Evolutionary conservation across 2,888 invertebrate species (phyloP).

Genomic region (Vanessa cardui): DNA sequence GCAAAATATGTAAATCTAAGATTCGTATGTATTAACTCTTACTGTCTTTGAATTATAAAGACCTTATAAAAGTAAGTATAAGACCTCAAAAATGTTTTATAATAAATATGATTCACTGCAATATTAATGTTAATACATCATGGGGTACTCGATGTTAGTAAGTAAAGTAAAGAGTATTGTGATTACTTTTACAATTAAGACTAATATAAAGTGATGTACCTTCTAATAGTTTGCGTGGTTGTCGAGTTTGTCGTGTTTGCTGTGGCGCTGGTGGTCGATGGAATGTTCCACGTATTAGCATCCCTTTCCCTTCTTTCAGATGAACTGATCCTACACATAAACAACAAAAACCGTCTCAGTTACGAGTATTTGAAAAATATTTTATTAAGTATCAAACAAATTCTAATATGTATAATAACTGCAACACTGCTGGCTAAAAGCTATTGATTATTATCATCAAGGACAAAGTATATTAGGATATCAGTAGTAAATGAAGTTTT

Average conservation of each 20-base stretch:
- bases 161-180: background rate
- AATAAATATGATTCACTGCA: no score
- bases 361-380: background rate
- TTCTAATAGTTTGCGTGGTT: slow-evolving; percentile 38
- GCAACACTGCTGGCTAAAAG: slow-evolving; percentile 2
- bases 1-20: no score
- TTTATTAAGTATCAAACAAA: background rate
- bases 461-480: slow-evolving; percentile 9
- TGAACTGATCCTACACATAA: slow-evolving; percentile 55
- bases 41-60: no score
- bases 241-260: slow-evolving; percentile 47
- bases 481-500: slow-evolving; percentile 17
- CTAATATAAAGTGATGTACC: slow-evolving; percentile 2
- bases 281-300: slow-evolving; percentile 62
- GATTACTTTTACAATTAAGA: no score
- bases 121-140: no score
- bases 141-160: no score
- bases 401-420: background rate
- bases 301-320: slow-evolving; percentile 65
- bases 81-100: no score
- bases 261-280: slow-evolving; percentile 56
- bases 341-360: background rate
- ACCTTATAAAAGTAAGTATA: no score
- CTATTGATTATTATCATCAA: background rate
- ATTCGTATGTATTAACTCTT: no score